These are phyloP conservation scores for Progne subis DNA, from an alignment of 2,113 vertebrate species.

Conservation along the genomic window DNA sequence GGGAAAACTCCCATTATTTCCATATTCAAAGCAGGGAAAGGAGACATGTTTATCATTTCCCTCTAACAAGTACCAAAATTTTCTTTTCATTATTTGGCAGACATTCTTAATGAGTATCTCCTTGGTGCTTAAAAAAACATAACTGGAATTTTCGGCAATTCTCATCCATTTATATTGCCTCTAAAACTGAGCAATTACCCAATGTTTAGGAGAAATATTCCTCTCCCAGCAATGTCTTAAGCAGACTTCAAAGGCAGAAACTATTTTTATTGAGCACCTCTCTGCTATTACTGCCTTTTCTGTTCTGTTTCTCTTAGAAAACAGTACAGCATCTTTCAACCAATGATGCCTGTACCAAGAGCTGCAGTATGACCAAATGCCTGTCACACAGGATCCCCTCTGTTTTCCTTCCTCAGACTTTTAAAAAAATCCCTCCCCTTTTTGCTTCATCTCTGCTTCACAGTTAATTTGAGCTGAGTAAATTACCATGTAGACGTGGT, in stretches of 20 bases:
- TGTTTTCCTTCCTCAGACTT: not conserved
- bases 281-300: not conserved
- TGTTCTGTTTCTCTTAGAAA: not conserved
- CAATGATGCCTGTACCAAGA: not conserved
- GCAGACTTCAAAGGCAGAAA: not conserved
- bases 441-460: not conserved
- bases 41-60: not conserved
- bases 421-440: not conserved
- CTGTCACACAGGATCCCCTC: not conserved
- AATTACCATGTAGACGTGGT: not conserved
- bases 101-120: slow-evolving; percentile 4
- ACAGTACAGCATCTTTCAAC: not conserved
- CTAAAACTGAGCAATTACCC: not conserved
- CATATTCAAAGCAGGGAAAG: not conserved
- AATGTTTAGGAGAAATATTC: not conserved
- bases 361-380: not conserved
- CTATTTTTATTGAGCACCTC: not conserved
- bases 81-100: not conserved
- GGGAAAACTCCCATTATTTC: not conserved
- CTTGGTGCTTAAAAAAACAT: not conserved
- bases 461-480: not conserved
- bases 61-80: not conserved
- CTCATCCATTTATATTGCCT: not conserved
- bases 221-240: not conserved
- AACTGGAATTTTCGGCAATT: not conserved